Base-by-base conservation (phyloP, 2,113 vertebrate species). In the Cyprinus carpio region DNA sequence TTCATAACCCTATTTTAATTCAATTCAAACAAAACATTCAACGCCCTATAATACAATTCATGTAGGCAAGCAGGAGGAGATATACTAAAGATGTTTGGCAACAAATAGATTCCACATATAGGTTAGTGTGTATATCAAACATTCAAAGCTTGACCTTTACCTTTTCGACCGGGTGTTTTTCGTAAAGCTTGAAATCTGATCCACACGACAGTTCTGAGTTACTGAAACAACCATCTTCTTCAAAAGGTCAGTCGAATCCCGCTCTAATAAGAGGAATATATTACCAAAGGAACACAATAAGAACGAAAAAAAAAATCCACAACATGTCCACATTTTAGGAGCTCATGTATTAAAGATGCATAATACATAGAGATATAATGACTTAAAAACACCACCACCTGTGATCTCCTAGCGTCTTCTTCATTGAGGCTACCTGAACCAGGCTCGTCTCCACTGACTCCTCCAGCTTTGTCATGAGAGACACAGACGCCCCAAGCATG, bases 401-500 rank as follows among this genome's bases (percentile, higher is more conserved):
- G 93, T 86, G 87, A 89, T 81, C 89, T 92, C 27, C 74, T 88
- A 8, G 96, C n/a, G n/a, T n/a, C 94, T 88, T 95, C 93, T 0
- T 91, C 89, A 83, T 94, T 96, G 67, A 99, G 90, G 69, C 96
- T 95, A n/a, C 27, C 89, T 89, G 91, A 96, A 92, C 98, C 97
- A 98, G 25, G 96, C 96, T 85, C 89, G 91, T 87, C 93, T 95
- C 97, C 97, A 99, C 87, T 95, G 94, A 82, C 90, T 92, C 83
- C 88, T 93, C 97, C 97, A 98, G 94, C 96, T 96, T 71, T 71
- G n/a, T 88, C 91, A 95, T n/a, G 93, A 84, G 96, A 94, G 91
- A 99, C n/a, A n/a, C n/a, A n/a, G n/a, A n/a, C n/a, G 95, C 89
- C 95, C 92, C 97, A 97, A 98, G 82, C 91, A 92, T 84, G n/a